phyloP scores from a whole-genome alignment of 2,888 invertebrate species.

The Trilocha varians region DNA sequence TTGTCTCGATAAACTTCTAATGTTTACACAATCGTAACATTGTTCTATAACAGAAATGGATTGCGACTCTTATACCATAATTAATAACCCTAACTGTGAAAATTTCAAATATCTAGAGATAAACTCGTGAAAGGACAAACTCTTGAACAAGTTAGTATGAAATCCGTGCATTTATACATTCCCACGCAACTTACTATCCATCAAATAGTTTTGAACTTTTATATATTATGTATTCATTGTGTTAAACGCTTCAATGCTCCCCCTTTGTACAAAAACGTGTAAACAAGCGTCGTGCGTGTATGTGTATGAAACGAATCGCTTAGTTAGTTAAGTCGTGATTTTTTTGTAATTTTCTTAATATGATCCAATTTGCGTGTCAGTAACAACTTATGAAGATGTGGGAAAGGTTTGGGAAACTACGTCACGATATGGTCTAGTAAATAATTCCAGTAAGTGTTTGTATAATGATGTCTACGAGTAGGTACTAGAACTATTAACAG shows the following conservation, averaged over 20 bases:
- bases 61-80: slow-evolving; percentile 22
- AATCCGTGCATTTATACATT: slow-evolving; percentile 42
- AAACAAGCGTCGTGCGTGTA: slow-evolving; percentile 22
- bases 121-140: slow-evolving; percentile 4
- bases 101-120: background rate
- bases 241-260: slow-evolving; percentile 56
- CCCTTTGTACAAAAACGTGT: slow-evolving; percentile 51
- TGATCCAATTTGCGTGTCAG: no score
- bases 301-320: slow-evolving; percentile 3
- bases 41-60: no score
- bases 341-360: background rate
- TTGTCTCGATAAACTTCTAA: no score
- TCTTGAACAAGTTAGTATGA: slow-evolving; percentile 14
- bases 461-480: no score
- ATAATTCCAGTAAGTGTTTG: no score
- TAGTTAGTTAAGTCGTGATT: background rate
- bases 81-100: slow-evolving; percentile 7
- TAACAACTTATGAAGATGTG: no score
- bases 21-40: no score
- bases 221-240: slow-evolving; percentile 55
- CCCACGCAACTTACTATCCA: slow-evolving; percentile 54
- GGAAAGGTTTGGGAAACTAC: no score
- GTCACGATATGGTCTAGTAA: no score
- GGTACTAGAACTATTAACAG: no score
- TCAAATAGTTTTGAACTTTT: slow-evolving; percentile 55